These are phyloP conservation scores for Eueremaeus valkanovi DNA, from an alignment of 2,888 invertebrate species.

Conservation along the genomic window DNA sequence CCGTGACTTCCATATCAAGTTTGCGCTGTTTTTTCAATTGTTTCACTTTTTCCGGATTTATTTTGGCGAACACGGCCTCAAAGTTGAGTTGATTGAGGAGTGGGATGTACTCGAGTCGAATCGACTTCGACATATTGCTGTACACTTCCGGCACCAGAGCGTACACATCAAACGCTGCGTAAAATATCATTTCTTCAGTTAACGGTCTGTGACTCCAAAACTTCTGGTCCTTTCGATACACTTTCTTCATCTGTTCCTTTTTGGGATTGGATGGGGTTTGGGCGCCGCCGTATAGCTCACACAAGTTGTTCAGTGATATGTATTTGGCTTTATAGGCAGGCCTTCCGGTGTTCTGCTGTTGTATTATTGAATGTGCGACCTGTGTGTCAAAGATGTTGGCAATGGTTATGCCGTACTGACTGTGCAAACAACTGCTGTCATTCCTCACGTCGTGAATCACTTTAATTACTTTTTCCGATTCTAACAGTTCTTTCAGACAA, in stretches of 20 bases:
- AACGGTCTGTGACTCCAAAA: constrained; percentile 77
- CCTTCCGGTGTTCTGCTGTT: constrained; percentile 80
- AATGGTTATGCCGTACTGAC: constrained; percentile 77
- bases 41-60: constrained; percentile 79
- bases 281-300: constrained; percentile 80
- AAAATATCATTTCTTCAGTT: constrained; percentile 83
- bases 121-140: constrained; percentile 65
- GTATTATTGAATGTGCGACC: constrained; percentile 82
- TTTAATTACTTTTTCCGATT: constrained; percentile 75
- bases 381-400: constrained; percentile 87
- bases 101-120: constrained; percentile 64
- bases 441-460: constrained; percentile 87
- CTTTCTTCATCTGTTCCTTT: constrained; percentile 66
- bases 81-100: constrained; percentile 78
- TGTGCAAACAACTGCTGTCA: constrained; percentile 79
- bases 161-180: constrained; percentile 82
- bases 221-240: constrained; percentile 54
- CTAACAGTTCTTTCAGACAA: constrained; percentile 72
- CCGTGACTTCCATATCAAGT: constrained; percentile 83
- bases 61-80: constrained; percentile 77
- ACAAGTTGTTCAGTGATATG: constrained; percentile 82
- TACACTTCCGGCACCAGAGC: constrained; percentile 79
- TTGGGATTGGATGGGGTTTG: constrained; percentile 63
- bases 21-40: constrained; percentile 81
- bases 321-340: constrained; percentile 93